Evolutionary conservation across 2,113 vertebrate species (phyloP).

Genomic region (Lipophrys pholis): DNA sequence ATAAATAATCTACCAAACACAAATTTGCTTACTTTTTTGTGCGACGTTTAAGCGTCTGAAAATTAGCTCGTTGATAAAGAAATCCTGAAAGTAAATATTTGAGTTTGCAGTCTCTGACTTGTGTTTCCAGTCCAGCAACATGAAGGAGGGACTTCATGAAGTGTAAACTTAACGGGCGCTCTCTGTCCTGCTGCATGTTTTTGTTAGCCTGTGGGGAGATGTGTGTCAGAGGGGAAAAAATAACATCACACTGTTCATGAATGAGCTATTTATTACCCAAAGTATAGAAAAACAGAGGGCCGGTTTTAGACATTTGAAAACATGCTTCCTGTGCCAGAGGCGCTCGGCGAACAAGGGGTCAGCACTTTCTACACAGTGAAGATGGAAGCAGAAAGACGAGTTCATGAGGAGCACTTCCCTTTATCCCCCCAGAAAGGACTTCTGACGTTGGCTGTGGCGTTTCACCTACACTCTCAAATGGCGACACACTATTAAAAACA

Average conservation of each 20-base stretch:
- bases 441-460: constrained; percentile 18
- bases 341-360: constrained; percentile 22
- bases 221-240: constrained; percentile 44
- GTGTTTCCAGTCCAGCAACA: constrained; percentile 1
- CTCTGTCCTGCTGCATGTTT: constrained; percentile 43
- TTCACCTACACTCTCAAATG: constrained; percentile 35
- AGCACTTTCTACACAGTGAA: constrained; percentile 14
- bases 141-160: constrained; percentile 19
- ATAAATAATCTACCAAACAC: too few species aligned
- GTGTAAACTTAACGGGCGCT: constrained; percentile 25
- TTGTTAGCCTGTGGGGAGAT: constrained; percentile 19
- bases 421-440: constrained; percentile 21
- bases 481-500: neutral
- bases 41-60: too few species aligned
- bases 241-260: constrained; percentile 16
- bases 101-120: constrained; percentile 10
- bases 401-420: constrained; percentile 10
- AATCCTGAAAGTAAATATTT: constrained; percentile 7
- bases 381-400: neutral
- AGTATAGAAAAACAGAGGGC: constrained; percentile 16
- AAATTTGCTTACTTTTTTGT: too few species aligned
- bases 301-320: constrained; percentile 14
- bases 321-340: constrained; percentile 28
- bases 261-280: constrained; percentile 32
- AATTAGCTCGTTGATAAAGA: neutral